Percentiles rank a stretch among this genome's conserved stretches.
These are phyloP conservation scores for Tachina lurida DNA, from an alignment of 2,888 invertebrate genomes.

Conservation along the genomic window DNA sequence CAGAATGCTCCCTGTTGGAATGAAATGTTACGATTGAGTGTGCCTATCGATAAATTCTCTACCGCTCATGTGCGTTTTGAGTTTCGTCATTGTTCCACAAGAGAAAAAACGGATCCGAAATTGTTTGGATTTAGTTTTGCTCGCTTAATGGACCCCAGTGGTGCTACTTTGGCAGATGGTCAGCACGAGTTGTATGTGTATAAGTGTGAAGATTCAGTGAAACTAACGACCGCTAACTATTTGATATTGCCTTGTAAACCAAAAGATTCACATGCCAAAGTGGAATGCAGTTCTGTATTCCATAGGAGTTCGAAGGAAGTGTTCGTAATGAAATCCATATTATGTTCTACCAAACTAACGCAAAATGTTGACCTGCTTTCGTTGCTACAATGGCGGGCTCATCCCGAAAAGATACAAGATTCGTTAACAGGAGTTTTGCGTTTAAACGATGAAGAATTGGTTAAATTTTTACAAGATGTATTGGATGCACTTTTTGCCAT, in stretches of 20 bases:
- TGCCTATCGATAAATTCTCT: slow-evolving; percentile 96
- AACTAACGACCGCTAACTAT: slow-evolving; percentile 85
- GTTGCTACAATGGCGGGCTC: slow-evolving; percentile 94
- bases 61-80: slow-evolving; percentile 96
- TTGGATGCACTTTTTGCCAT: slow-evolving; percentile 96
- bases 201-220: slow-evolving; percentile 92
- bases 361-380: slow-evolving; percentile 96
- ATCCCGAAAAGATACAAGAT: slow-evolving; percentile 93
- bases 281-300: slow-evolving; percentile 85
- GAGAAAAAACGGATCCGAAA: slow-evolving; percentile 95
- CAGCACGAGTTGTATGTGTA: slow-evolving; percentile 95
- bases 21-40: slow-evolving; percentile 92
- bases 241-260: slow-evolving; percentile 86
- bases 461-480: slow-evolving; percentile 97
- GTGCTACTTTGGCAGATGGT: slow-evolving; percentile 94
- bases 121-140: slow-evolving; percentile 96
- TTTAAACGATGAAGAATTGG: slow-evolving; percentile 94
- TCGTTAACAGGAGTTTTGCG: slow-evolving; percentile 91
- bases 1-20: slow-evolving; percentile 97
- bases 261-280: slow-evolving; percentile 84
- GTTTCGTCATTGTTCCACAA: slow-evolving; percentile 95
- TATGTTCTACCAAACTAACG: slow-evolving; percentile 98
- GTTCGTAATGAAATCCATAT: slow-evolving; percentile 90
- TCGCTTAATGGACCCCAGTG: slow-evolving; percentile 94
- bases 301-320: slow-evolving; percentile 92